A percentile compares a stretch with the other conserved stretches of the same genome.
phyloP scores from a whole-genome alignment of 2,113 vertebrate genomes.

The Monopterus albus region DNA sequence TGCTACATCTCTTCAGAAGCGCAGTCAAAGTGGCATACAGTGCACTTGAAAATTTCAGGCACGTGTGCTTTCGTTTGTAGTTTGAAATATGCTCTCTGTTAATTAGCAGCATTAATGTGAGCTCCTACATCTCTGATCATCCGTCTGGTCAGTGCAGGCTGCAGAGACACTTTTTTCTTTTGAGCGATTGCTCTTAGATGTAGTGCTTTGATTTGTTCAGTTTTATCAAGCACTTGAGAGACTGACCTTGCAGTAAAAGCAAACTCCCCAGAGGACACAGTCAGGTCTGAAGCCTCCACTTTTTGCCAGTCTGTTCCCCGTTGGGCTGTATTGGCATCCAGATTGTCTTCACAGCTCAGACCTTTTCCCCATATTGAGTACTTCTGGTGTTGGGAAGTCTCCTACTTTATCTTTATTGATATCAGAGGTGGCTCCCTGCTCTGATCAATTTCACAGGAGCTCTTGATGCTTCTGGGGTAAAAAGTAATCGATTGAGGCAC shows the following conservation, averaged over 20 bases:
- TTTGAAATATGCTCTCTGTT: conserved; percentile 63
- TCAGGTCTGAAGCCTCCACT: conserved; percentile 48
- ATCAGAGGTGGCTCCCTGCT: conserved; percentile 67
- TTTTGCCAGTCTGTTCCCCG: conserved; percentile 36
- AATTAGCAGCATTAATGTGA: conserved; percentile 65
- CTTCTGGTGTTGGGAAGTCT: conserved; percentile 50
- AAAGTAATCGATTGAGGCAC: conserved; percentile 73
- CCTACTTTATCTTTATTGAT: conserved; percentile 64
- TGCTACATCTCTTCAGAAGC: not conserved
- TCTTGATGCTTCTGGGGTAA: conserved; percentile 57
- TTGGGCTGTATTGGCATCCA: conserved; percentile 35
- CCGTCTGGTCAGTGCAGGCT: conserved; percentile 47
- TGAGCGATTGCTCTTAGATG: conserved; percentile 54
- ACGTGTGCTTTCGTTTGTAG: conserved; percentile 44
- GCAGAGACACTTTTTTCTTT: conserved; percentile 47
- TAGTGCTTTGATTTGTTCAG: conserved; percentile 64
- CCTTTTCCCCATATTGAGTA: conserved; percentile 46
- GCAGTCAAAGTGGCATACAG: not conserved
- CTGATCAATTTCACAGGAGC: conserved; percentile 71
- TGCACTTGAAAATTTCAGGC: conserved; percentile 47
- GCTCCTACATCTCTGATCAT: conserved; percentile 59
- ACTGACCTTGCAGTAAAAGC: conserved; percentile 64
- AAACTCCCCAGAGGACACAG: conserved; percentile 51
- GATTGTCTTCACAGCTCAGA: conserved; percentile 56
- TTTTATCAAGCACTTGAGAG: conserved; percentile 63